Percentiles rank a stretch among this genome's conserved stretches.
Conservation (phyloP, 92 coral and sea anemone species). For the Porites rus region DNA sequence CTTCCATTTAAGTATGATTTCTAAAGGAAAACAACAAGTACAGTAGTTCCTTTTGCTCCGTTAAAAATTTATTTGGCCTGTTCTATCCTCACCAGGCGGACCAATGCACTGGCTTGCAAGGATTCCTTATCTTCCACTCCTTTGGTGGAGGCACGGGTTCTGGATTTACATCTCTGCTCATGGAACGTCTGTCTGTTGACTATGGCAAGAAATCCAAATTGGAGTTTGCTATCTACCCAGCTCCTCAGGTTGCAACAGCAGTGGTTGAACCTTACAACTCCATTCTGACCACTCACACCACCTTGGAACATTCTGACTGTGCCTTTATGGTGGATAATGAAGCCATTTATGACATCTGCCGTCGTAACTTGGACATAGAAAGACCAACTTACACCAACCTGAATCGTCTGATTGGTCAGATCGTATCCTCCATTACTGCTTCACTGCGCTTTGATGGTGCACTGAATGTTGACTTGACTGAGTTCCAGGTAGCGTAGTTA, state of each 20-base stretch:
- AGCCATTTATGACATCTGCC: constrained; percentile 96
- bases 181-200: no score
- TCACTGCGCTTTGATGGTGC: no score
- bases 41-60: constrained; percentile 19
- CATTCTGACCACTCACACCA: no score
- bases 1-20: constrained; percentile 11
- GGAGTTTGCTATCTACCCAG: no score
- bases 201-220: no score
- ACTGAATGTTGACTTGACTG: no score
- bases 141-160: constrained; percentile 97
- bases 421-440: constrained; percentile 66
- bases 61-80: not conserved
- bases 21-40: constrained; percentile 60
- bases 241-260: no score
- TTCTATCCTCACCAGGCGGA: constrained; percentile 74
- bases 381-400: constrained; percentile 94
- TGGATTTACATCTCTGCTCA: constrained; percentile 85
- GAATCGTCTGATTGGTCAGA: constrained; percentile 95
- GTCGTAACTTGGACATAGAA: constrained; percentile 89
- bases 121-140: constrained; percentile 93
- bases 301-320: constrained; percentile 90
- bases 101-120: constrained; percentile 96
- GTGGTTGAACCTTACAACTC: no score
- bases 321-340: constrained; percentile 98
- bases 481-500: no score